Base-by-base conservation (phyloP, 2,888 invertebrate genomes). In the Melanostoma scalare region DNA sequence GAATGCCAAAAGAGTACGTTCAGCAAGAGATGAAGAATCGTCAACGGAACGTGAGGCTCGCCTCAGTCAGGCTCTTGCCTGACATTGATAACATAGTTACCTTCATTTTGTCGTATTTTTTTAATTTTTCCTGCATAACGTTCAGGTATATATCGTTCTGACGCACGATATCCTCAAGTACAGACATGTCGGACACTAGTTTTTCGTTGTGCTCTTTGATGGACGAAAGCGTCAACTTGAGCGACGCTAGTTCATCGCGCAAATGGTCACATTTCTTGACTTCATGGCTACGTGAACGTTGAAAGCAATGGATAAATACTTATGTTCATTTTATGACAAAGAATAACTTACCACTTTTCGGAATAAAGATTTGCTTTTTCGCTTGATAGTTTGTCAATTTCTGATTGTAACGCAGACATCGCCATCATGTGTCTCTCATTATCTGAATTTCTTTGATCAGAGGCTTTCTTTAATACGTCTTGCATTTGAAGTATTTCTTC, bases 161-260 rank as follows among this genome's bases (percentile, higher is more conserved):
- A 3, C 89, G 88, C 33, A 90, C 90, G 0, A 87, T 42, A 72
- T 89, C 89, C 42, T 88, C 89, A 1, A 87, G 53, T 0, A 75
- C 36, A 0, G 87, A 74, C 5, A 89, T 67, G 9, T 91, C 91
- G 0, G 81, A 76, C 0, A 88, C 86, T 0, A 89, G 63, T 56
- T 89, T 89, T 4, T 91, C 91, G 36, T 88, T 89, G 69, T 89
- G 88, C 33, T 90, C 89, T 33, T 89, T 90, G 0, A 90, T 5
- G 0, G 77, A 86, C 5, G 82, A 60, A 4, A 88, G 75, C 3
- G 87, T 87, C 0, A 87, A 79, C 48, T 90, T 90, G 20, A 87
- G 80, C 2, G 87, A 86, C 0, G 78, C 71, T 3, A 89, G 75
- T 56, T 91, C 91, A 4, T 90, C 89, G 6, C 85, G 88, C 2